phyloP scores from a whole-genome alignment of 2,113 vertebrate species.

The Ondatra zibethicus region DNA sequence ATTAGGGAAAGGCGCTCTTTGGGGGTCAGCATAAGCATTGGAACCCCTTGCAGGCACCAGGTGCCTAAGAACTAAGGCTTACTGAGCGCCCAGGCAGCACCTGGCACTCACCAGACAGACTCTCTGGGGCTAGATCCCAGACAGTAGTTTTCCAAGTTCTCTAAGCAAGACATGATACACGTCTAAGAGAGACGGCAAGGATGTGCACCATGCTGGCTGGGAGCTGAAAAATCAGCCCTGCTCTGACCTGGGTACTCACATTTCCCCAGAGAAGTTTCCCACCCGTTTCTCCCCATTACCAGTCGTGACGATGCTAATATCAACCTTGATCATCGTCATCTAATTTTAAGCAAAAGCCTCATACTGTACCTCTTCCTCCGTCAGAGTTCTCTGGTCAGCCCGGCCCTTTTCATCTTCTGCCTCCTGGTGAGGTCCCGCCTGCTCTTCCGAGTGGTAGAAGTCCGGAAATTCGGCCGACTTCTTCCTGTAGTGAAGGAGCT shows the following conservation, averaged over 20 bases:
- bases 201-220: too few species aligned
- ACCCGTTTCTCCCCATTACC: neutral
- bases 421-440: constrained; percentile 57
- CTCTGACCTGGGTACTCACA: neutral
- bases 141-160: neutral
- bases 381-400: constrained; percentile 86
- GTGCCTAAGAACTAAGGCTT: neutral
- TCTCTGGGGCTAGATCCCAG: neutral
- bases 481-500: constrained; percentile 92
- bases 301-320: neutral
- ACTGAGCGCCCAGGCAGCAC: neutral
- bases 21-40: neutral
- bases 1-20: neutral
- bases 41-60: neutral
- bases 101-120: neutral
- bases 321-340: neutral
- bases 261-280: neutral
- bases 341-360: neutral
- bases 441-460: constrained; percentile 85
- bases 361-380: constrained; percentile 90
- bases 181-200: too few species aligned
- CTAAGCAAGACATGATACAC: neutral
- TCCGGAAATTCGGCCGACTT: constrained; percentile 89
- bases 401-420: constrained; percentile 81
- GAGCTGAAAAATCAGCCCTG: neutral